Evolutionary conservation across 2,888 invertebrate genomes (phyloP).

Genomic region (Monopis laevigella): DNA sequence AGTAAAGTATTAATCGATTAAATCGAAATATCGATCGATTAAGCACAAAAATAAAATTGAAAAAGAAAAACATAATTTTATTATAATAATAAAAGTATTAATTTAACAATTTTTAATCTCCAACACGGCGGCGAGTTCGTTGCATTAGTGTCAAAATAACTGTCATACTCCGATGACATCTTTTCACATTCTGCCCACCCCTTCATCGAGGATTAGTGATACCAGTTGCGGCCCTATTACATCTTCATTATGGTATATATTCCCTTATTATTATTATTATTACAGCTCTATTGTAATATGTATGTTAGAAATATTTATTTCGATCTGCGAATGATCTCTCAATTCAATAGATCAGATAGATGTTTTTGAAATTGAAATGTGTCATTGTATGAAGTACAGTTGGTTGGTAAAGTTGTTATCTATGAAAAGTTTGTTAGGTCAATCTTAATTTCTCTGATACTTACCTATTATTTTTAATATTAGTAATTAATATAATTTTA

Average conservation of each 20-base stretch:
- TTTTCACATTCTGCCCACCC: slow-evolving; percentile 53
- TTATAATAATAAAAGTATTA: too few species aligned
- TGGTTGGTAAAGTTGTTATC: too few species aligned
- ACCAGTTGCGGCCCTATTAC: slow-evolving; percentile 49
- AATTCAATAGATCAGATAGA: slow-evolving; percentile 6
- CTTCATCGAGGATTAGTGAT: slow-evolving; percentile 56
- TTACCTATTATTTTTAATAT: too few species aligned
- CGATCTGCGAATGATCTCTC: slow-evolving; percentile 46
- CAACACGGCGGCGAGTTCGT: slow-evolving; percentile 34
- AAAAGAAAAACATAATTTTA: too few species aligned
- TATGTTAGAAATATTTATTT: slow-evolving; percentile 52
- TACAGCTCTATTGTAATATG: slow-evolving; percentile 15
- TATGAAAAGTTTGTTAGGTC: too few species aligned
- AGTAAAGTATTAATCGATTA: too few species aligned
- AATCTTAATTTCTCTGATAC: too few species aligned
- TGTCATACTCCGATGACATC: slow-evolving; percentile 63
- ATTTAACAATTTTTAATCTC: slow-evolving; percentile 10
- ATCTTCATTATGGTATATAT: slow-evolving; percentile 57
- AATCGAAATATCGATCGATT: too few species aligned
- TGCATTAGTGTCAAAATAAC: slow-evolving; percentile 67
- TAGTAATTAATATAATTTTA: too few species aligned
- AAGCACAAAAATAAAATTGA: too few species aligned
- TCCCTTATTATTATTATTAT: slow-evolving; percentile 8
- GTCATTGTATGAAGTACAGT: too few species aligned
- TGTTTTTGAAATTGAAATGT: too few species aligned